These are phyloP conservation scores for Cylas formicarius DNA, from an alignment of 1,140 invertebrate species.

Conservation along the genomic window DNA sequence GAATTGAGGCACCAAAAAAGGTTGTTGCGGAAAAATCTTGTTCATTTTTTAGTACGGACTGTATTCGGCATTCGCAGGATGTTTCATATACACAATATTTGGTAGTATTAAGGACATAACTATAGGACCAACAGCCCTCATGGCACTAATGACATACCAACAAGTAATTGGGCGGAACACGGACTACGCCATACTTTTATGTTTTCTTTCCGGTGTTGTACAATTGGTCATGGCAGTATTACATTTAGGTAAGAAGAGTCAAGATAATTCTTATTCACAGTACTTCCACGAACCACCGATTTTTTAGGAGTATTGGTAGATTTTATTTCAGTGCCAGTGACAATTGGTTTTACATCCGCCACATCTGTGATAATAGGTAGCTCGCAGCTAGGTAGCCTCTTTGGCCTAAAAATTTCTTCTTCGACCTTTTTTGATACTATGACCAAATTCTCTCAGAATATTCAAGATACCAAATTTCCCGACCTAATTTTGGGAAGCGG, in stretches of 20 bases:
- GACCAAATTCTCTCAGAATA: constrained; percentile 52
- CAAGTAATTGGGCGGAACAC: constrained; percentile 58
- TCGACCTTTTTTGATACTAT: constrained; percentile 66
- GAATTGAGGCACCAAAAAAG: no score
- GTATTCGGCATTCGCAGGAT: constrained; percentile 88
- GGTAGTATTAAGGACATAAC: constrained; percentile 89
- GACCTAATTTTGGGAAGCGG: constrained; percentile 62
- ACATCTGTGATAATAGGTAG: constrained; percentile 87
- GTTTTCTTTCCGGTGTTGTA: constrained; percentile 75
- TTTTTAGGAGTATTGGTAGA: constrained; percentile 81
- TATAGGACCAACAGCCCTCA: constrained; percentile 77
- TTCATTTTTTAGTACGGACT: constrained; percentile 73
- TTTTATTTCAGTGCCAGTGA: constrained; percentile 90
- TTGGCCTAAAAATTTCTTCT: constrained; percentile 69
- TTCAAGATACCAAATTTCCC: constrained; percentile 54
- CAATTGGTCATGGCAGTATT: constrained; percentile 77
- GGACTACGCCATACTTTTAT: constrained; percentile 76
- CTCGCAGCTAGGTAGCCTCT: constrained; percentile 77
- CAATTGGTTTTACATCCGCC: constrained; percentile 88
- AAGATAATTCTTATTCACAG: background rate
- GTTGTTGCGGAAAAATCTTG: no score
- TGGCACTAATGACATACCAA: constrained; percentile 75
- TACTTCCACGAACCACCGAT: background rate
- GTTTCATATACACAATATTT: constrained; percentile 83
- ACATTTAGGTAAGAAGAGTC: constrained; percentile 61